A percentile compares a stretch with the other conserved stretches of the same genome.
phyloP scores from a whole-genome alignment of 2,113 vertebrate genomes.

The Odocoileus hemionus region DNA sequence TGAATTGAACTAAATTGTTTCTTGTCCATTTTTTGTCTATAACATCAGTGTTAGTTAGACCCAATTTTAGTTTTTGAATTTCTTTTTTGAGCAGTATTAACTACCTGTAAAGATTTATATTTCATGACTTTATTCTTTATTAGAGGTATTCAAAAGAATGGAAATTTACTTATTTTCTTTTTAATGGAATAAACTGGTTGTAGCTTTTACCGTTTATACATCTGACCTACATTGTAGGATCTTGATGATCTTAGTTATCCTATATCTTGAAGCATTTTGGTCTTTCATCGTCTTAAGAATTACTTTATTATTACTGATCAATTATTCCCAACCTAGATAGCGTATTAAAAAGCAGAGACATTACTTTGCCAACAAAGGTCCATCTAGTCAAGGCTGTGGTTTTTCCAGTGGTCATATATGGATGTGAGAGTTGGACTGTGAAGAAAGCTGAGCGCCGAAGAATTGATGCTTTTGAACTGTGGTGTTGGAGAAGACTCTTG shows the following conservation, averaged over 20 bases:
- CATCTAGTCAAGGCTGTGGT: no score
- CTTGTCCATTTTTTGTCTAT: neutral
- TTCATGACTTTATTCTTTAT: neutral
- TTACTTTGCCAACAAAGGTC: no score
- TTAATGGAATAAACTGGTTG: neutral
- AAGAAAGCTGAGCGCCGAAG: no score
- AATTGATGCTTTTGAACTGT: no score
- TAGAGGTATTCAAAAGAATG: neutral
- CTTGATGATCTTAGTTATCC: slow-evolving; percentile 1
- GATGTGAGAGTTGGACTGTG: no score
- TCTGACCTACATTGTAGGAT: neutral
- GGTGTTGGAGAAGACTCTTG: no score
- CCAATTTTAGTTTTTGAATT: neutral
- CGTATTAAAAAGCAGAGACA: no score
- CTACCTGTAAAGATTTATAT: neutral
- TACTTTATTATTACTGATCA: neutral
- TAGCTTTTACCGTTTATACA: neutral
- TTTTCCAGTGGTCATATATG: no score
- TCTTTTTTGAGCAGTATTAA: slow-evolving; percentile 15
- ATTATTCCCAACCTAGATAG: neutral
- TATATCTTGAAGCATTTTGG: neutral
- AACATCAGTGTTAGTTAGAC: neutral
- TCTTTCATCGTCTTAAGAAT: slow-evolving; percentile 4
- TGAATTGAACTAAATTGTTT: neutral
- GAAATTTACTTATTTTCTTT: neutral